A percentile compares a stretch with the other conserved stretches of the same genome.
These are phyloP conservation scores for Pangasius macronema DNA, from an alignment of 2,797 vertebrate species.

Conservation along the genomic window DNA sequence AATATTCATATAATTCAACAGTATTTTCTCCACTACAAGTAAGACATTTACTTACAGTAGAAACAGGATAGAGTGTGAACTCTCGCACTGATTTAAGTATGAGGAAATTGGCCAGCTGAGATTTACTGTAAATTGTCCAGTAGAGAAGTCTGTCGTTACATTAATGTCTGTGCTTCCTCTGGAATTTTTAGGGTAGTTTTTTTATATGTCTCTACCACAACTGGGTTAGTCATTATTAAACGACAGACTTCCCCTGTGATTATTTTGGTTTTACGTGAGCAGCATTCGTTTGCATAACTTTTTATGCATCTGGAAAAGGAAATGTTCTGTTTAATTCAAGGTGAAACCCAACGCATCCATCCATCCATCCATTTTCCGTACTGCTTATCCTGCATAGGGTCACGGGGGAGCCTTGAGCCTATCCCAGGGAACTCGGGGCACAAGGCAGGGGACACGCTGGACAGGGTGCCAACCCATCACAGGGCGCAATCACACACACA, in stretches of 20 bases:
- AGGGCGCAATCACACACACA: too few species aligned
- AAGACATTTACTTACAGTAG: neutral
- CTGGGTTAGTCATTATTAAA: neutral
- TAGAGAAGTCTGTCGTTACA: neutral
- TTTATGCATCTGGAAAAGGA: neutral
- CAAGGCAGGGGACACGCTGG: too few species aligned
- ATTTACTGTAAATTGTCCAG: neutral
- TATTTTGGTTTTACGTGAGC: neutral
- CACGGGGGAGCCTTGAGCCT: too few species aligned
- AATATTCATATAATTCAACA: neutral
- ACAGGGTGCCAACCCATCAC: too few species aligned
- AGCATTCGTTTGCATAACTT: neutral
- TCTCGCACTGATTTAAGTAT: neutral
- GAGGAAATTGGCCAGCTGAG: neutral
- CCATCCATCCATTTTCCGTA: too few species aligned
- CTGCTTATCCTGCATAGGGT: too few species aligned
- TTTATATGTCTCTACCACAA: neutral
- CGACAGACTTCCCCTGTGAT: neutral
- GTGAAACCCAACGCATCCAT: neutral
- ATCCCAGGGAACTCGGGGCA: too few species aligned
- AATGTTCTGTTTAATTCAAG: neutral
- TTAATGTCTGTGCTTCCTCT: neutral
- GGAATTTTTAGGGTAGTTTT: neutral
- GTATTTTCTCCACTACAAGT: neutral
- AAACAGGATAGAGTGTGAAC: neutral